Percentiles rank a stretch among this genome's conserved stretches.
Conservation (phyloP, 1,140 invertebrate species). For the Monomorium pharaonis region DNA sequence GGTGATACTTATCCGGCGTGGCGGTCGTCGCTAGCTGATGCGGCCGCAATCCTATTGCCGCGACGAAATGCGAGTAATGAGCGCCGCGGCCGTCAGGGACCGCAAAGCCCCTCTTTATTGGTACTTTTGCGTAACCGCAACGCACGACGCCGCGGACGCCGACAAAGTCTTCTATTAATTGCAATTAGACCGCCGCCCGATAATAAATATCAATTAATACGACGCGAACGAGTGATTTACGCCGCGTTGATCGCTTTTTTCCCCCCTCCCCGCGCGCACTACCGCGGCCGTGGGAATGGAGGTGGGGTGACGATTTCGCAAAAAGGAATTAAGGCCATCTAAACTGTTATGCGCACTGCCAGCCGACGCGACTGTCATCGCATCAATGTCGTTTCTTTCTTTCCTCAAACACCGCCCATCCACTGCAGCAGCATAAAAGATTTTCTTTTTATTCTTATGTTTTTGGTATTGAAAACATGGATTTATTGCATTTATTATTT, state of each 20-base stretch:
- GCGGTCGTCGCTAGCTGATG: constrained; percentile 18
- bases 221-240: constrained; percentile 77
- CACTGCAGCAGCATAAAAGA: not conserved
- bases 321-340: constrained; percentile 36
- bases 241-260: constrained; percentile 65
- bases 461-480: too few relatives aligned
- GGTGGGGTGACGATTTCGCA: constrained; percentile 25
- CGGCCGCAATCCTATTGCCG: constrained; percentile 67
- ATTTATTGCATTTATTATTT: not conserved
- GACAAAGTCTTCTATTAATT: constrained; percentile 85
- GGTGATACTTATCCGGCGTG: constrained; percentile 42
- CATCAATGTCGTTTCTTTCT: constrained; percentile 13
- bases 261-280: not conserved
- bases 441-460: not conserved
- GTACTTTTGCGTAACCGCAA: constrained; percentile 82
- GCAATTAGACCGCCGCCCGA: constrained; percentile 79
- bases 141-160: constrained; percentile 76
- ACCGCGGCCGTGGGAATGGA: constrained; percentile 25
- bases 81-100: constrained; percentile 66
- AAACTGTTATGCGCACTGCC: not conserved
- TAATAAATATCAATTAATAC: constrained; percentile 84
- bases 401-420: not conserved
- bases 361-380: not conserved
- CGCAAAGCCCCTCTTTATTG: constrained; percentile 80
- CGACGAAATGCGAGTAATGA: constrained; percentile 78